Base-by-base conservation (phyloP, 2,113 vertebrate genomes). In the Perca fluviatilis region DNA sequence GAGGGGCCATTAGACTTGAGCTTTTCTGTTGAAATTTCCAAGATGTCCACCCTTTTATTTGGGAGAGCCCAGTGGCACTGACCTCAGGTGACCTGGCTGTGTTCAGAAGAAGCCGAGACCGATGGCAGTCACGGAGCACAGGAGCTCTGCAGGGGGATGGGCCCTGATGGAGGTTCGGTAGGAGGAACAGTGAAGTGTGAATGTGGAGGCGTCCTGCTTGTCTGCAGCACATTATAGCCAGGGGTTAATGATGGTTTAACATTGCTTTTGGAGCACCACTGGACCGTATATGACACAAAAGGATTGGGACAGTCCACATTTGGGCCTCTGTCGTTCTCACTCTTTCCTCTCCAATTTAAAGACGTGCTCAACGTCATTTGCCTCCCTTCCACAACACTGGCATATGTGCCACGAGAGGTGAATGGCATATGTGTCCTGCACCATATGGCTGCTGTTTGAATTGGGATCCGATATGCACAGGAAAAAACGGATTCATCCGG, bases 371-470 rank as follows among this genome's bases (percentile, higher is more conserved):
- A 47, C 46, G 46, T 54, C 33, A 18, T 57, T 77, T 15, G 25
- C 63, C 65, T 77, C 40, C 33, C 63, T 10, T 82, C 68, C 57
- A 63, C 65, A 51, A 60, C 74, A 58, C 33, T 72, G 75, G 77
- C 79, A 79, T 85, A 88, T 84, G 87, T 63, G 81, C 86, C 82
- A 80, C 68, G 66, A 79, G 88, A 90, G 80, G 88, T 86, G 92
- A 88, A 68, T 86, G 88, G 88, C 89, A 89, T 92, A 85, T 91
- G 92, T 74, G 89, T 87, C 79, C 71, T 60, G 58, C 77, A 79
- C 92, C 94, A 94, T 95, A 95, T 95, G 93, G 94, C 91, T 61
- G 40, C 36, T 80, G 88, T 92, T 93, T 88, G 91, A 92, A 87
- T 89, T 83, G 78, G 66, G 88, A 90, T 88, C 85, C 61, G 65